These are phyloP conservation scores for Mya arenaria DNA, from an alignment of 1,140 invertebrate species.

Conservation along the genomic window DNA sequence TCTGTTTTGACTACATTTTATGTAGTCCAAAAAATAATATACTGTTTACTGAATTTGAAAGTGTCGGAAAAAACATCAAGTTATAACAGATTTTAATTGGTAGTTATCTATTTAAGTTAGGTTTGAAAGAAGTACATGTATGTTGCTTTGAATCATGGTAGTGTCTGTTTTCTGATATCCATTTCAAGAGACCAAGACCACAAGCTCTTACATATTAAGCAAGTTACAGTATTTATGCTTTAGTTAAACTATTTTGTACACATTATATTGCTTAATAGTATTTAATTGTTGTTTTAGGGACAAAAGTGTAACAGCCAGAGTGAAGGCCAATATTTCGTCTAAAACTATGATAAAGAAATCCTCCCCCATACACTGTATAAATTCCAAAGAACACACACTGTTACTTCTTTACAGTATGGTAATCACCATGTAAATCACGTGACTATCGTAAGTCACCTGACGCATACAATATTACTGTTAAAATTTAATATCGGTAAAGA, in stretches of 20 bases:
- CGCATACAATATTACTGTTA: too few relatives aligned
- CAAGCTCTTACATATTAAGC: background rate
- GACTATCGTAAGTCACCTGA: too few relatives aligned
- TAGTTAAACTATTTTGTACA: background rate
- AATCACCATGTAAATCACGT: too few relatives aligned
- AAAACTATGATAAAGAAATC: too few relatives aligned
- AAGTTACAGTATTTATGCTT: background rate
- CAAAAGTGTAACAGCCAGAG: constrained; percentile 36
- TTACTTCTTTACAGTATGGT: too few relatives aligned
- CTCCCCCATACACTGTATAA: too few relatives aligned
- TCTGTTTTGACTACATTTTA: background rate
- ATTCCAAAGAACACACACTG: too few relatives aligned
- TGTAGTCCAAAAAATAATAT: background rate
- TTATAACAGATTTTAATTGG: background rate
- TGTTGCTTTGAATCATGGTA: too few relatives aligned
- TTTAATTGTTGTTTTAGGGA: constrained; percentile 36
- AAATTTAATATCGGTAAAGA: too few relatives aligned
- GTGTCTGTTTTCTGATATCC: background rate
- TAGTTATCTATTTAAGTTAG: background rate
- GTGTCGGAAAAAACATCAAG: background rate
- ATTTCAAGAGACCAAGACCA: background rate
- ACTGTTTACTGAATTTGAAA: background rate
- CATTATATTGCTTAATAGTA: background rate
- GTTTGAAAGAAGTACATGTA: too few relatives aligned
- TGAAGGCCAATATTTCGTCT: constrained; percentile 44